Evolutionary conservation across 2,797 vertebrate genomes (phyloP), one percentile per base, ranked within the genome.

Genomic region (Craterocephalus amniculus): DNA sequence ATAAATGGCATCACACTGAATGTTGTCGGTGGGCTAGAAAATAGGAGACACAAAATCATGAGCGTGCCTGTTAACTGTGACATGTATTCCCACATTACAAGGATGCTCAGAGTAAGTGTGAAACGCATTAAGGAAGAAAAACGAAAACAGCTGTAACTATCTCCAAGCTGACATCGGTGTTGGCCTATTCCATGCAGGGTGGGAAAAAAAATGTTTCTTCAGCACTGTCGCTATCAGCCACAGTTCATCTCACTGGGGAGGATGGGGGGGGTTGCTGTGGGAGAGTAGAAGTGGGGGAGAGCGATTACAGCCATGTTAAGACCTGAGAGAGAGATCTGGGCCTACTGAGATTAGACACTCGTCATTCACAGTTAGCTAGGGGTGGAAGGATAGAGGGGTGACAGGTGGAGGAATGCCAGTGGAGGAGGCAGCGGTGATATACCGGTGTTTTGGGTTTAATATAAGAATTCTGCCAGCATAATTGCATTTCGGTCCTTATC

Each of bases 401-500:
- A 69, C 66, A 64, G 72, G 66, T 62, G 79, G 72, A 84, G 72
- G 58, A 76, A 75, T 74, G 63, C 74, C 65, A 3, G 38, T 12
- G 62, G 78, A 80, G 76, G 85, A 76, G 83, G 76, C 64, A 72
- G 74, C 71, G 60, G 78, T 73, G 70, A 75, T 72, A 65, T 55
- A 78, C 85, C 52, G 75, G 65, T 78, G 74, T 83, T 84, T 75
- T 71, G 80, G 85, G 84, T 90, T 93, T 94, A 91, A 94, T 94
- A 94, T 91, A 79, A 92, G 89, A 89, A 89, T 91, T 90, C 90
- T 90, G 87, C 88, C 80, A 71, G 85, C 70, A 90, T 93, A 94
- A 94, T 93, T 92, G 83, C 80, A 54, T 88, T 92, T 90, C 60
- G 35, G 74, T 76, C 85, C 89, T 95, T 94, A 95, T 95, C 94